A percentile compares a stretch with the other conserved stretches of the same genome.
These are phyloP conservation scores for Brienomyrus brachyistius DNA, from an alignment of 2,113 vertebrate species.

Conservation along the genomic window DNA sequence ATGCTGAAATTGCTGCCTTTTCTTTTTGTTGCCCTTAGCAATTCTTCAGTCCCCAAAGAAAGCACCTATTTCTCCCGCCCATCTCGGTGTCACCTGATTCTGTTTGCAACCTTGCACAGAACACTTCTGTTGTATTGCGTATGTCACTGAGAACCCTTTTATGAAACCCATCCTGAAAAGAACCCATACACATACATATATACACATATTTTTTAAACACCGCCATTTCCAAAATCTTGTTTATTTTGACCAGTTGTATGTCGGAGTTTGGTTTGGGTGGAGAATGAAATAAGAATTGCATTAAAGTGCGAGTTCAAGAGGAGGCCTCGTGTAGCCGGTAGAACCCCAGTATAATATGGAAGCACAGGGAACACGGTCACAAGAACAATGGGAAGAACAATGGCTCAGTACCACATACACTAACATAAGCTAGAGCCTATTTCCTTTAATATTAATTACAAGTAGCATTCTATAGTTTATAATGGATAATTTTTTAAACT, in stretches of 20 bases:
- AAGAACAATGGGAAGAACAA: no score
- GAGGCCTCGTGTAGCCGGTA: neutral
- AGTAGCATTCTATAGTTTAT: neutral
- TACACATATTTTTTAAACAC: neutral
- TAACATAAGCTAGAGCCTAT: neutral
- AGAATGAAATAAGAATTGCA: neutral
- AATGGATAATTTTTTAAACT: neutral
- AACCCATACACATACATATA: neutral
- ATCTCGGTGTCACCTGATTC: neutral
- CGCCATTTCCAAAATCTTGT: neutral
- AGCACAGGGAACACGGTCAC: neutral
- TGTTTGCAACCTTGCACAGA: neutral
- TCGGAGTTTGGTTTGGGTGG: neutral
- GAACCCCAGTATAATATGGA: neutral
- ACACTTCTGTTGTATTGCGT: neutral
- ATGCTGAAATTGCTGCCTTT: neutral
- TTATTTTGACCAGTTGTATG: neutral
- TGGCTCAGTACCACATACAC: neutral
- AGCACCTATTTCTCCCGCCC: neutral
- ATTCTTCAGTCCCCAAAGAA: neutral
- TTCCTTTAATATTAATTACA: neutral
- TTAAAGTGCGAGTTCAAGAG: neutral
- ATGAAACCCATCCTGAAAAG: neutral
- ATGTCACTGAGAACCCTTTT: neutral
- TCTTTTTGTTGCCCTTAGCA: neutral